Conservation (phyloP, 1,140 invertebrate genomes). For the Andricus grossulariae region DNA sequence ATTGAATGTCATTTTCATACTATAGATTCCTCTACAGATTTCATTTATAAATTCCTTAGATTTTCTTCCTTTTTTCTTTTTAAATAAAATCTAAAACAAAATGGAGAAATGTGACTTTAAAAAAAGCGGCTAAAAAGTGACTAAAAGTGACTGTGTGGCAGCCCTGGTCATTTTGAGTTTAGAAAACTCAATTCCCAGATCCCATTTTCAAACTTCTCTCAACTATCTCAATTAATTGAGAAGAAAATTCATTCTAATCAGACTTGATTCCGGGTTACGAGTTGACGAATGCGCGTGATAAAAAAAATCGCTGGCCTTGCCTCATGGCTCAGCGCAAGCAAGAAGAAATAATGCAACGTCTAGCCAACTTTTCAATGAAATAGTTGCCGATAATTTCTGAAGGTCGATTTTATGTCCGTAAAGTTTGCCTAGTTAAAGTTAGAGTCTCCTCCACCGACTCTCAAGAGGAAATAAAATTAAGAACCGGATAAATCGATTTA, state of each 20-base stretch:
- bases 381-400: slow-evolving; percentile 12
- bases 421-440: neutral
- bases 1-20: too few species aligned
- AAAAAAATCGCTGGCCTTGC: slow-evolving; percentile 5
- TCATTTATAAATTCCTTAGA: too few species aligned
- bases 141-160: too few species aligned
- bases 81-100: too few species aligned
- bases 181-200: too few species aligned
- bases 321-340: neutral
- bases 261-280: neutral
- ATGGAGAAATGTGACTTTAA: too few species aligned
- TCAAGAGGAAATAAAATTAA: neutral
- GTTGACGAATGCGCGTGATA: neutral
- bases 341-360: neutral
- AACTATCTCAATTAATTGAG: too few species aligned
- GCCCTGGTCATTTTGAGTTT: too few species aligned
- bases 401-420: slow-evolving; percentile 14
- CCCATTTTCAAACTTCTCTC: too few species aligned
- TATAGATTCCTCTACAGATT: too few species aligned
- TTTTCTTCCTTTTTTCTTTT: too few species aligned
- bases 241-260: slow-evolving; percentile 2
- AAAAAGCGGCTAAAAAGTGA: too few species aligned
- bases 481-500: neutral
- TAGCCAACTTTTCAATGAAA: slow-evolving; percentile 18
- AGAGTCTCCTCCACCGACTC: neutral